A percentile compares a stretch with the other conserved stretches of the same genome.
phyloP scores from a whole-genome alignment of 2,888 invertebrate species.

The Standfussiana lucernea region DNA sequence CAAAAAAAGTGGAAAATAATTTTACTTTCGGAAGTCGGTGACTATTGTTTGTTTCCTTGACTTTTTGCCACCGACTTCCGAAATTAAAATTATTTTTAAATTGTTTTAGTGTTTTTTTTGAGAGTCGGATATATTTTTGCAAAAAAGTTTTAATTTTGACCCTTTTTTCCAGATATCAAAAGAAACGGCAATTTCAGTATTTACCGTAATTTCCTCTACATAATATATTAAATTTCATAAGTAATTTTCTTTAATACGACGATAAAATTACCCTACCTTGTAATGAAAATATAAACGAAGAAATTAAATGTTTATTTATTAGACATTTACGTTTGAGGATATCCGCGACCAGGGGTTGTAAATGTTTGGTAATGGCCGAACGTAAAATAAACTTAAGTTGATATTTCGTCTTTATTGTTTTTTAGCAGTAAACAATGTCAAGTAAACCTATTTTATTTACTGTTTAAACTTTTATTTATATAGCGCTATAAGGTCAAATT shows the following conservation, averaged over 20 bases:
- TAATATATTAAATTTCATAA: not conserved
- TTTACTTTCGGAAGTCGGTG: no score
- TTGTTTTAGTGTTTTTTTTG: no score
- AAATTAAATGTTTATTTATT: conserved; percentile 57
- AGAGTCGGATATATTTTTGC: no score
- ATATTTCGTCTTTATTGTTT: conserved; percentile 52
- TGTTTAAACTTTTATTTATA: conserved; percentile 9
- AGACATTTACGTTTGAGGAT: conserved; percentile 35
- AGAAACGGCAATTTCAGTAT: not conserved
- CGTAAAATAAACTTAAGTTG: conserved; percentile 54
- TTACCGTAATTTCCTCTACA: not conserved
- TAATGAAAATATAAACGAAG: conserved; percentile 29
- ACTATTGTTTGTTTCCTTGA: no score
- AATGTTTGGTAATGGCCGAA: conserved; percentile 48
- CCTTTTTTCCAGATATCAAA: not conserved
- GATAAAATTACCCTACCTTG: conserved; percentile 17
- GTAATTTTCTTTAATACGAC: conserved; percentile 14
- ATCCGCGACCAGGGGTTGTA: conserved; percentile 50
- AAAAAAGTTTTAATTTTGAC: no score
- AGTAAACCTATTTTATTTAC: conserved; percentile 32
- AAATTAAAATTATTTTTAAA: no score
- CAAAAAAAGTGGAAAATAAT: no score
- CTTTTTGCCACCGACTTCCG: no score
- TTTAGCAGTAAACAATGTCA: conserved; percentile 41
- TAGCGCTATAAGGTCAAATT: not conserved